Evolutionary conservation across 1,140 invertebrate species (phyloP).

Genomic region (Acromyrmex echinatior): DNA sequence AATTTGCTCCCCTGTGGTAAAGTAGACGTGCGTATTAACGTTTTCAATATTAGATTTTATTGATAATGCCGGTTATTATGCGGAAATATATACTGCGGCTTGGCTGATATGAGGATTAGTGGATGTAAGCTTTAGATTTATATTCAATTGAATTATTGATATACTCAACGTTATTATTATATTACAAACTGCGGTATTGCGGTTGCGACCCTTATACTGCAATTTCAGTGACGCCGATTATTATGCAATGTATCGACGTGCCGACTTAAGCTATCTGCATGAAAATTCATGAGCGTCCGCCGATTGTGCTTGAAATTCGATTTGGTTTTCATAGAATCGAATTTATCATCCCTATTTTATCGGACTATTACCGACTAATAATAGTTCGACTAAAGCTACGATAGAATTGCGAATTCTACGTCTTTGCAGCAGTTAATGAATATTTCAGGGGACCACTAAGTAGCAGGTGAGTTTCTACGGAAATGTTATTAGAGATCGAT

Average conservation of each 20-base stretch:
- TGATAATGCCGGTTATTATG: conserved; percentile 48
- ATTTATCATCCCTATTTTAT: conserved; percentile 53
- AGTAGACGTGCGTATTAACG: conserved; percentile 6
- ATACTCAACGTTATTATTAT: conserved; percentile 54
- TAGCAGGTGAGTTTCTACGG: conserved; percentile 48
- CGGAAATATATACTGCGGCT: conserved; percentile 18
- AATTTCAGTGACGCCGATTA: conserved; percentile 51
- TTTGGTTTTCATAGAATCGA: conserved; percentile 51
- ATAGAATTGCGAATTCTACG: conserved; percentile 39
- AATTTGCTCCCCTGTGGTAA: conserved; percentile 1
- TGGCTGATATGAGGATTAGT: conserved; percentile 49
- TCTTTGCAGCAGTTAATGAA: conserved; percentile 58
- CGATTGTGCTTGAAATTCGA: conserved; percentile 27
- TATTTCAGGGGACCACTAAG: conserved; percentile 55
- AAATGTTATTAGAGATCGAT: conserved; percentile 62
- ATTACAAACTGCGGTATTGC: conserved; percentile 52
- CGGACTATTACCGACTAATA: conserved; percentile 30
- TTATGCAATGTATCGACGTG: conserved; percentile 51
- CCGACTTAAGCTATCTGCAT: conserved; percentile 40
- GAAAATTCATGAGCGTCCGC: conserved; percentile 44
- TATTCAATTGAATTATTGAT: conserved; percentile 59
- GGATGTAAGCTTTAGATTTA: conserved; percentile 49
- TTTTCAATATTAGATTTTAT: conserved; percentile 58
- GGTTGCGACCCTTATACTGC: conserved; percentile 40
- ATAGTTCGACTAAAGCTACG: conserved; percentile 6